phyloP scores from a whole-genome alignment of 2,797 vertebrate species.

The Urosaurus nigricauda region DNA sequence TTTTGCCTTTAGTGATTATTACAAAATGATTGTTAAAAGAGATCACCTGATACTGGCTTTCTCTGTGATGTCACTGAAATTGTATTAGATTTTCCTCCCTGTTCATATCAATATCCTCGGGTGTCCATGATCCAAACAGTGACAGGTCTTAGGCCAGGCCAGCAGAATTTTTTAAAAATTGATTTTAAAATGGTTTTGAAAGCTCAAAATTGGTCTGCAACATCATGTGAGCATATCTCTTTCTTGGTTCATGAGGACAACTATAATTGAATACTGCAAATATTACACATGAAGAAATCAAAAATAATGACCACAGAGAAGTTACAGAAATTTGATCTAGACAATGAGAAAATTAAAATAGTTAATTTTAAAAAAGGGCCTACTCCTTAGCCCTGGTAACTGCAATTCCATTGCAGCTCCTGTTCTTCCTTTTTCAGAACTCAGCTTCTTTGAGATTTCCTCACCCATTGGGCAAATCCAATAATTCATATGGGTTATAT shows the following conservation, averaged over 20 bases:
- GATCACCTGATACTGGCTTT: neutral
- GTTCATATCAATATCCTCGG: neutral
- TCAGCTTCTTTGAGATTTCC: no score
- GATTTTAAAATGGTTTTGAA: constrained; percentile 2
- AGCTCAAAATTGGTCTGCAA: neutral
- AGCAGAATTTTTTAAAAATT: neutral
- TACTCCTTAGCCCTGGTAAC: no score
- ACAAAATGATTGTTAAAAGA: constrained; percentile 2
- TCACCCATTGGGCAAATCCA: no score
- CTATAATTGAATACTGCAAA: no score
- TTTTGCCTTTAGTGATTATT: constrained; percentile 12
- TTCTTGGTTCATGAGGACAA: no score
- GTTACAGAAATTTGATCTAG: no score
- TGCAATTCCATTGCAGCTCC: no score
- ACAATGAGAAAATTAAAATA: no score
- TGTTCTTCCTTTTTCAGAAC: no score
- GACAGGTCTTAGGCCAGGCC: neutral
- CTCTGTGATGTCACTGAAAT: constrained; percentile 20
- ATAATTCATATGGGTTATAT: neutral
- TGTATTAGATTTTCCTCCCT: neutral
- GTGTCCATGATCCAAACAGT: neutral
- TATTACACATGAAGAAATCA: no score
- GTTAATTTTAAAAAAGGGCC: no score
- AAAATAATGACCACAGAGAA: no score
- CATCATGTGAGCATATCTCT: neutral